Evolutionary conservation across 1,140 invertebrate genomes (phyloP).

Genomic region (Trissolcus basalis): DNA sequence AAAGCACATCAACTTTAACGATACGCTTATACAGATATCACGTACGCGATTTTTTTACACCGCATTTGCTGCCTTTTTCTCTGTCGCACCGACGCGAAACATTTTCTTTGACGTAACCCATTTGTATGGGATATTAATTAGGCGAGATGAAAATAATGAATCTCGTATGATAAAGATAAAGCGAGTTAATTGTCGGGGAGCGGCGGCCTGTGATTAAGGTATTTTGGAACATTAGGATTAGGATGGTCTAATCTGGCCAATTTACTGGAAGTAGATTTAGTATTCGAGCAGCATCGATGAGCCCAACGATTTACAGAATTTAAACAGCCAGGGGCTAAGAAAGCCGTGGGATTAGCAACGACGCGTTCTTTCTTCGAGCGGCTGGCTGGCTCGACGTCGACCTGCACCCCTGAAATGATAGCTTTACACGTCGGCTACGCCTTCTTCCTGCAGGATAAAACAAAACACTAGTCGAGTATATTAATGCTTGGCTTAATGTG

Average conservation of each 20-base stretch:
- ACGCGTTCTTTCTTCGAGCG: conserved; percentile 34
- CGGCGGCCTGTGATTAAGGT: too few species aligned
- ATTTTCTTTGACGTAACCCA: too few species aligned
- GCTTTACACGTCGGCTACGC: conserved; percentile 41
- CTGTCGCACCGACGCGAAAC: too few species aligned
- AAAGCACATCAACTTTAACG: conserved; percentile 54
- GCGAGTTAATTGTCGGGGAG: too few species aligned
- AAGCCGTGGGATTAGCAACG: conserved; percentile 66
- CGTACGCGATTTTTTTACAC: conserved; percentile 30
- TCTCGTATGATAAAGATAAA: too few species aligned
- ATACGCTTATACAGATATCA: conserved; percentile 50
- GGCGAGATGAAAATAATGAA: too few species aligned
- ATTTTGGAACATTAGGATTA: too few species aligned
- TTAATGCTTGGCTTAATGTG: conserved; percentile 77
- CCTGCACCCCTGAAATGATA: conserved; percentile 40
- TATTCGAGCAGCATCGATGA: conserved; percentile 41
- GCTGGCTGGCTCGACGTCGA: conserved; percentile 28
- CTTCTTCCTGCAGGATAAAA: conserved; percentile 73
- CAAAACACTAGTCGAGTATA: conserved; percentile 76
- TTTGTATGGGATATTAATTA: too few species aligned
- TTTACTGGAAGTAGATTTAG: conserved; percentile 59
- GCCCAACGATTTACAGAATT: conserved; percentile 72
- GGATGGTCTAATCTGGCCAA: conserved; percentile 61
- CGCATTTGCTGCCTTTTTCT: too few species aligned
- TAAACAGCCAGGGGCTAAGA: conserved; percentile 74